phyloP scores from a whole-genome alignment of 2,888 invertebrate species.

The Priocnemis perturbator region DNA sequence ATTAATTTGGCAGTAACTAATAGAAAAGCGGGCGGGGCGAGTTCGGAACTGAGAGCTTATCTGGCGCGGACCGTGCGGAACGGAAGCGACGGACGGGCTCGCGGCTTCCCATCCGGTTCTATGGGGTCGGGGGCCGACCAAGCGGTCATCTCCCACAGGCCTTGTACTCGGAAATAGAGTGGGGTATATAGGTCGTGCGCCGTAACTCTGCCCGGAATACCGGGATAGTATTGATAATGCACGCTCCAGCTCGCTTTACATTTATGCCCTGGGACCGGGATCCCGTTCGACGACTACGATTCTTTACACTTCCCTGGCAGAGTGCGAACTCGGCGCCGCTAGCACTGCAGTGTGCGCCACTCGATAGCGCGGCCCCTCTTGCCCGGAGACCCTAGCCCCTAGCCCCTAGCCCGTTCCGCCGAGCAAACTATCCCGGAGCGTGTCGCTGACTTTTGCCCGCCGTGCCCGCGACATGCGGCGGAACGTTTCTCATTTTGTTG shows the following conservation, averaged over 20 bases:
- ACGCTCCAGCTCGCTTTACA: constrained; percentile 32
- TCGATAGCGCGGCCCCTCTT: no score
- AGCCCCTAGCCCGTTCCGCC: no score
- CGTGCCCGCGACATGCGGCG: no score
- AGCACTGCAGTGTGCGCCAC: no score
- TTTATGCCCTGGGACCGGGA: constrained; percentile 36
- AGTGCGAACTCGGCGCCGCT: not conserved
- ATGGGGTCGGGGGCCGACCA: constrained; percentile 47
- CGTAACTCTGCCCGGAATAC: constrained; percentile 45
- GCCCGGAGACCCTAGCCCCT: no score
- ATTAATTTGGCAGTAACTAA: constrained; percentile 52
- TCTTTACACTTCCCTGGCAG: constrained; percentile 17
- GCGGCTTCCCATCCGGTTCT: constrained; percentile 50
- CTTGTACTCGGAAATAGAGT: constrained; percentile 58
- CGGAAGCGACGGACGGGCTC: constrained; percentile 47
- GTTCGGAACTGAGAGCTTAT: constrained; percentile 50
- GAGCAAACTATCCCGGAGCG: no score
- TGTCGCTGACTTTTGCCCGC: no score
- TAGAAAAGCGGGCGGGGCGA: constrained; percentile 45
- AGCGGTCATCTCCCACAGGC: constrained; percentile 61
- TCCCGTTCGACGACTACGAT: not conserved
- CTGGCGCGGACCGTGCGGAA: constrained; percentile 39
- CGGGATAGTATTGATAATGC: constrained; percentile 59
- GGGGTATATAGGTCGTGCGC: constrained; percentile 38
- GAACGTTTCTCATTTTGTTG: no score